Base-by-base conservation (phyloP, 2,797 vertebrate species). In the Telmatherina bonti region DNA sequence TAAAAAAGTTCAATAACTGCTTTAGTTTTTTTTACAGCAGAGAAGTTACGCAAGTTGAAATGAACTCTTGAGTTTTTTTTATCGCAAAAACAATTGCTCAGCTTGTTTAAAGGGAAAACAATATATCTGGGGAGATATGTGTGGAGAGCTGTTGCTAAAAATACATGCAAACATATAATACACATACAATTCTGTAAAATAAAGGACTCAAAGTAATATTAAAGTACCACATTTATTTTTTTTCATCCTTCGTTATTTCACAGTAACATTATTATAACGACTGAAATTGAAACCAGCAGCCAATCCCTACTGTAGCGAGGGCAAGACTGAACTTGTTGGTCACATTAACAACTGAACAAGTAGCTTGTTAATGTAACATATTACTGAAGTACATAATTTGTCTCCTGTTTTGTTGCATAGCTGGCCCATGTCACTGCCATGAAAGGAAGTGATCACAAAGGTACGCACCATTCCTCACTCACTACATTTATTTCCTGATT, bases 351-450 rank as follows among this genome's bases (percentile, higher is more conserved):
- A 18, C 16, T 43, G 7, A 18, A 43, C 38, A 20, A 43, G 16
- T 5, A 43, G 15, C 16, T 43, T 43, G 38, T 43, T 43, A 43
- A 16, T 43, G 5, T 43, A 6, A 45, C 41, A 47, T 47, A 1
- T 8, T 47, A 47, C 7, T 12, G 29, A 27, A 5, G 8, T 18
- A 12, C 0, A 24, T 56, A 5, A 67, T 55, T 22, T 47, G 13
- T 62, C 16, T 27, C 58, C 76, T 74, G 8, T 78, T 88, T 52
- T 83, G 22, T 84, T 85, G 52, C 80, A 61, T 81, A 99, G 98
- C 89, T 99, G 70, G 92, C 92, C 72, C 96, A 98, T 1, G 94
- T 94, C 70, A 94, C 95, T 62, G 97, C 96, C 7, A 70, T 98
- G 85, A 97, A 95, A 85, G 94, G 86, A 73, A 92, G 94, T 69